Conservation (phyloP, 2,888 invertebrate species). For the Andricus curvator region DNA sequence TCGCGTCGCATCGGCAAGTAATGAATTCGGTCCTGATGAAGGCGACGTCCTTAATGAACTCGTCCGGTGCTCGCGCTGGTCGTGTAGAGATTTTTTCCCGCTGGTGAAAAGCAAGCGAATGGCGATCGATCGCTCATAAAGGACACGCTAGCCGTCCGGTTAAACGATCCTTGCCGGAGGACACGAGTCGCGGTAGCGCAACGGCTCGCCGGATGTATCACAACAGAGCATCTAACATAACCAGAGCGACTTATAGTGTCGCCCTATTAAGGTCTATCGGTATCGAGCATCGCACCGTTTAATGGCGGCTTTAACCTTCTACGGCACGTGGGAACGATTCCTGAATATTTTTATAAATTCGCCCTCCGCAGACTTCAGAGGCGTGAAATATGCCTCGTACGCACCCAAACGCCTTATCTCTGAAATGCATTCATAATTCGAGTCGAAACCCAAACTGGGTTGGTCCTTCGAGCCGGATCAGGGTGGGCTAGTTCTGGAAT, state of each 20-base stretch:
- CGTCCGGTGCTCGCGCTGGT: constrained; percentile 25
- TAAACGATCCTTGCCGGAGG: constrained; percentile 45
- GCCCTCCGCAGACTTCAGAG: constrained; percentile 1
- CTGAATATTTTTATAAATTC: constrained; percentile 39
- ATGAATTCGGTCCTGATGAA: constrained; percentile 37
- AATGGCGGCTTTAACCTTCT: constrained; percentile 60
- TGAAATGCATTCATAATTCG: not conserved
- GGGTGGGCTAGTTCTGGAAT: no score
- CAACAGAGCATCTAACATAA: constrained; percentile 48
- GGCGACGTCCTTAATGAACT: constrained; percentile 34
- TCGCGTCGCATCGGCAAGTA: constrained; percentile 7
- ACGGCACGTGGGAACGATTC: constrained; percentile 61
- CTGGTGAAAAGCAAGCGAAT: constrained; percentile 37
- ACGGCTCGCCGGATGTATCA: constrained; percentile 43
- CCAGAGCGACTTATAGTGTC: constrained; percentile 43
- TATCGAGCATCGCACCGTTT: constrained; percentile 57
- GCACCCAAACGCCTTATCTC: not conserved
- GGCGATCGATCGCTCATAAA: constrained; percentile 49
- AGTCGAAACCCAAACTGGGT: no score
- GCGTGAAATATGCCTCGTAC: constrained; percentile 13
- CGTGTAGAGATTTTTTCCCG: constrained; percentile 29
- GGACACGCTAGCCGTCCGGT: constrained; percentile 44
- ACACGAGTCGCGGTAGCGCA: constrained; percentile 33
- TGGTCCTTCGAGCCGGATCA: not conserved
- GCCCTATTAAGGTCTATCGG: constrained; percentile 61